Conservation (phyloP, 1,140 invertebrate species). For the Eupristina koningsbergeri region DNA sequence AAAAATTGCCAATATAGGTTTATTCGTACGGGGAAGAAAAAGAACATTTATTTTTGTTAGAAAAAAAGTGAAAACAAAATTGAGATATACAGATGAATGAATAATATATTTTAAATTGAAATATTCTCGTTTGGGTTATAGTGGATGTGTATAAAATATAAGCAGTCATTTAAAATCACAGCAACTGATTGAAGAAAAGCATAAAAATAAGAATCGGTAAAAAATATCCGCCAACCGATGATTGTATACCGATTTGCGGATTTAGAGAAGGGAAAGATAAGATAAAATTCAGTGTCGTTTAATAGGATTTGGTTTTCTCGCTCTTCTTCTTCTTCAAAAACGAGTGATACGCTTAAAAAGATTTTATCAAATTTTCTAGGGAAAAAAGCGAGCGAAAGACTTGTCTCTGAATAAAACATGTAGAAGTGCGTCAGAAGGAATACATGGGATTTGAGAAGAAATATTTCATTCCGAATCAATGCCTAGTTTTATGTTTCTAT, state of each 20-base stretch:
- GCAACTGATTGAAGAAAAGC: not conserved
- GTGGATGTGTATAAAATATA: not conserved
- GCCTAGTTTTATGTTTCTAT: not conserved
- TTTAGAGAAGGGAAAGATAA: not conserved
- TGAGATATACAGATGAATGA: slow-evolving; percentile 11
- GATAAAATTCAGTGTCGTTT: not conserved
- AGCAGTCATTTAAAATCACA: not conserved
- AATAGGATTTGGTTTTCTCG: slow-evolving; percentile 26
- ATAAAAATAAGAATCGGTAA: not conserved
- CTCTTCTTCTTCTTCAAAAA: not conserved
- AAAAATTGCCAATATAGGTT: not conserved
- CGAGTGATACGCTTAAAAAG: slow-evolving; percentile 39
- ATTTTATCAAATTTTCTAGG: slow-evolving; percentile 32
- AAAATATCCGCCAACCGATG: not conserved
- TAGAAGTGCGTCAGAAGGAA: not conserved
- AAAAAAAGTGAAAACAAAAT: not conserved
- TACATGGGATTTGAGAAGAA: not conserved
- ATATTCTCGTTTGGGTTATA: not conserved
- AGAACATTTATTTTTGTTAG: not conserved
- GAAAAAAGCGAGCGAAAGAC: not conserved
- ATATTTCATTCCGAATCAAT: not conserved
- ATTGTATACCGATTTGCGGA: not conserved
- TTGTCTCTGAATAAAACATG: not conserved
- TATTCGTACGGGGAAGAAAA: not conserved
- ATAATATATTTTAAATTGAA: not conserved